Conservation (phyloP, 1,140 invertebrate species). For the Diprion similis region DNA sequence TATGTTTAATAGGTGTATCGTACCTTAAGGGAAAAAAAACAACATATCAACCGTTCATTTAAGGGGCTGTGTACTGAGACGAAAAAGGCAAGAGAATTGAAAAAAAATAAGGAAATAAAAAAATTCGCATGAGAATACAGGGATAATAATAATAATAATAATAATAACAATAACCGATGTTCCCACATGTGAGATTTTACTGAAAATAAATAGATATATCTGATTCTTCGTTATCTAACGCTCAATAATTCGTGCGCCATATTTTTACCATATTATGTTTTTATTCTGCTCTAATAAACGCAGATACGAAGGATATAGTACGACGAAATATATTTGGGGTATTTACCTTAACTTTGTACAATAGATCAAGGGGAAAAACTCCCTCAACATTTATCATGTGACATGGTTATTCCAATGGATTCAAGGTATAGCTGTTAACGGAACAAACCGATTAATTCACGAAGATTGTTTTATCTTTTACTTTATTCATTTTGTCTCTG, state of each 20-base stretch:
- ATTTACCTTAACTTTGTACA: background rate
- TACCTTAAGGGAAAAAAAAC: slow-evolving; percentile 24
- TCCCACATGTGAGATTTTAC: background rate
- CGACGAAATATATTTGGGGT: background rate
- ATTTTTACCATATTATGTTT: too few species aligned
- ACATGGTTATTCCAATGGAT: background rate
- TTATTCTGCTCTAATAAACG: too few species aligned
- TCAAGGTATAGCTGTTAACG: background rate
- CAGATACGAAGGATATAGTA: too few species aligned
- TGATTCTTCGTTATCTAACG: background rate
- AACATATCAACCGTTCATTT: slow-evolving; percentile 5
- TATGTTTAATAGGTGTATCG: slow-evolving; percentile 38
- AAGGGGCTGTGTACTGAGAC: background rate
- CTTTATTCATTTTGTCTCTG: background rate
- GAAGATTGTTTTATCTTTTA: too few species aligned
- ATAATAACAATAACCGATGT: too few species aligned
- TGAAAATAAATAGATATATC: background rate
- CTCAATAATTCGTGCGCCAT: background rate
- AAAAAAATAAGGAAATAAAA: too few species aligned
- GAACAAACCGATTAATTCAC: too few species aligned
- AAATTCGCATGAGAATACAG: too few species aligned
- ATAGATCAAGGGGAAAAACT: background rate
- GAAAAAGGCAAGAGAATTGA: background rate
- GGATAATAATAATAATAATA: too few species aligned
- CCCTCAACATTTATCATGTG: too few species aligned